phyloP scores from a whole-genome alignment of 2,888 invertebrate genomes.

The Falcaria lacertinaria region DNA sequence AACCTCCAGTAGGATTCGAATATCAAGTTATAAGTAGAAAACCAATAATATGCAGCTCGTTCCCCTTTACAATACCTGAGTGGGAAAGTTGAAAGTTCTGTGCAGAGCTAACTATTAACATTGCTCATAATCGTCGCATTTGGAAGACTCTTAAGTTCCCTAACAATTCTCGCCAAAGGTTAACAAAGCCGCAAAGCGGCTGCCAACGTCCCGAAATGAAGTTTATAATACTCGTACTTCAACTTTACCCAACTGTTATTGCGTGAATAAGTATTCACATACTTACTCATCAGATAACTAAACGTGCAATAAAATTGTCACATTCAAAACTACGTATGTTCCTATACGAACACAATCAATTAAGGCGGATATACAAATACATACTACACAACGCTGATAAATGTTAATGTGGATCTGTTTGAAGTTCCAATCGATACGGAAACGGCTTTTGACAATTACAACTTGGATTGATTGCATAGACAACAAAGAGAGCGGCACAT shows the following conservation, averaged over 20 bases:
- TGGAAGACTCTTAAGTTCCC: slow-evolving; percentile 22
- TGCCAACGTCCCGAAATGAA: slow-evolving; percentile 29
- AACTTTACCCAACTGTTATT: slow-evolving; percentile 14
- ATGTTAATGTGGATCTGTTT: neutral
- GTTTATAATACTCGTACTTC: slow-evolving; percentile 39
- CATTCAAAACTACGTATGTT: too few relatives aligned
- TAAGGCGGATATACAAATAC: neutral
- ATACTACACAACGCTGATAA: neutral
- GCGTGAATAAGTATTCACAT: neutral
- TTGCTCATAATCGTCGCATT: slow-evolving; percentile 39
- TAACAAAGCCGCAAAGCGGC: slow-evolving; percentile 32
- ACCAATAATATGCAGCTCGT: slow-evolving; percentile 17
- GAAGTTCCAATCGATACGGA: neutral
- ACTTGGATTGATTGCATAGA: neutral
- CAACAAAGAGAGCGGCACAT: neutral
- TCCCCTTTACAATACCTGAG: slow-evolving; percentile 23
- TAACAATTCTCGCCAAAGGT: slow-evolving; percentile 31
- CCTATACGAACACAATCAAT: too few relatives aligned
- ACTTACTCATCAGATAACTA: neutral
- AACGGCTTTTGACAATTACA: neutral
- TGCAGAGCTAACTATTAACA: slow-evolving; percentile 29
- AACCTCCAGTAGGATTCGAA: neutral
- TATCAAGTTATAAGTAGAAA: slow-evolving; percentile 2
- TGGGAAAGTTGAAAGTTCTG: slow-evolving; percentile 23
- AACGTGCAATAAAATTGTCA: too few relatives aligned